phyloP scores from a whole-genome alignment of 2,113 vertebrate species.

The Eurypyga helias region DNA sequence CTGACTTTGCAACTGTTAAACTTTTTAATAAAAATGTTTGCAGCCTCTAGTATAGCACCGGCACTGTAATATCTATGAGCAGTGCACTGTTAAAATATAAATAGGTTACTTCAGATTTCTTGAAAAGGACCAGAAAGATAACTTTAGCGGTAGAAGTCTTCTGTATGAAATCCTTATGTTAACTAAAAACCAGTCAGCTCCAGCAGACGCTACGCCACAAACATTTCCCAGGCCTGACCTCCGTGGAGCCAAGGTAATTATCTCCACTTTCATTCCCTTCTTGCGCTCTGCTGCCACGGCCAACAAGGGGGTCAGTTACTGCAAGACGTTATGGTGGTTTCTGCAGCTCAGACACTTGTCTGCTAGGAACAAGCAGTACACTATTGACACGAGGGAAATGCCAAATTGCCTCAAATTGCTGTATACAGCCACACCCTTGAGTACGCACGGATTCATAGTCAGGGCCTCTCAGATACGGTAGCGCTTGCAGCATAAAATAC shows the following conservation, averaged over 20 bases:
- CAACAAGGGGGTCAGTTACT: slow-evolving; percentile 55
- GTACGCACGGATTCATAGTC: background rate
- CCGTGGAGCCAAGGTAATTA: slow-evolving; percentile 51
- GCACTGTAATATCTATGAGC: background rate
- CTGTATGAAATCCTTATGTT: slow-evolving; percentile 42
- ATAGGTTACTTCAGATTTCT: background rate
- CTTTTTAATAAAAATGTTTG: background rate
- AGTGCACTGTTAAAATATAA: background rate
- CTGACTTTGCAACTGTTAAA: background rate
- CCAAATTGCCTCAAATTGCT: slow-evolving; percentile 27
- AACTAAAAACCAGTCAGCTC: background rate
- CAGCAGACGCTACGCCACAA: slow-evolving; percentile 4
- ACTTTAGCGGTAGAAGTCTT: background rate
- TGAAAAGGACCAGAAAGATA: slow-evolving; percentile 28
- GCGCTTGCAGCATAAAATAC: background rate
- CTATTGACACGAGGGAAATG: slow-evolving; percentile 32
- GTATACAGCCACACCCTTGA: background rate
- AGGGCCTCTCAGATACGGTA: background rate
- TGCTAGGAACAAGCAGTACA: slow-evolving; percentile 28
- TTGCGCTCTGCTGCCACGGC: background rate
- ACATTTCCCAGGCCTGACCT: background rate
- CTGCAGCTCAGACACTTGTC: slow-evolving; percentile 25
- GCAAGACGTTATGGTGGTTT: slow-evolving; percentile 11
- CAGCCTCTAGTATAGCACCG: background rate
- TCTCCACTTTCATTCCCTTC: background rate